Percentiles rank a stretch among this genome's conserved stretches.
Evolutionary conservation across 2,888 invertebrate species (phyloP).

Genomic region (Labia minor): DNA sequence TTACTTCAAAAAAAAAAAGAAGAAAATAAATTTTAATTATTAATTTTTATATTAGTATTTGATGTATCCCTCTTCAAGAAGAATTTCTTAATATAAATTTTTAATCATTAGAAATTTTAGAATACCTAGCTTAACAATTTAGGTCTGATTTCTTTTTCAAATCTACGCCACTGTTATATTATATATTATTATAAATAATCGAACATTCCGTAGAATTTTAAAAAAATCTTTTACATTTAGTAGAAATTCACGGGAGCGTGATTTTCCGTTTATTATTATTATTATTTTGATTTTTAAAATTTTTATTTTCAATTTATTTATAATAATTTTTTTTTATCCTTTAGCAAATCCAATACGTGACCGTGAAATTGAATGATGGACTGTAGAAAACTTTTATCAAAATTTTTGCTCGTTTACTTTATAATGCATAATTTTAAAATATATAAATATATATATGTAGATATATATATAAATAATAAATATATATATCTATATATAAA

Average conservation of each 20-base stretch:
- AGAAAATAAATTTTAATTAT: no score
- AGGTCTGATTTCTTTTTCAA: background rate
- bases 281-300: no score
- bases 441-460: background rate
- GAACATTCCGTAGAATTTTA: background rate
- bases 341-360: background rate
- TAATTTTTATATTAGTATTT: background rate
- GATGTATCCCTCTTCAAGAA: background rate
- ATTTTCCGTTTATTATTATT: background rate
- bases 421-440: background rate
- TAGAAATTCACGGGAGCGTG: background rate
- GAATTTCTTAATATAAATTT: background rate
- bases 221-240: background rate
- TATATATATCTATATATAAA: no score
- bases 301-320: slow-evolving; percentile 3
- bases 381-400: background rate
- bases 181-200: slow-evolving; percentile 8
- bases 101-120: background rate
- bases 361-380: background rate
- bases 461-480: background rate
- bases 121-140: background rate
- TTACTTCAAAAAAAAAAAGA: no score
- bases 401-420: background rate
- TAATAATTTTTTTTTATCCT: background rate
- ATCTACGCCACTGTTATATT: slow-evolving; percentile 13